Percentiles rank a stretch among this genome's conserved stretches.
phyloP scores from a whole-genome alignment of 1,140 invertebrate species.

The Drosophila cardini region DNA sequence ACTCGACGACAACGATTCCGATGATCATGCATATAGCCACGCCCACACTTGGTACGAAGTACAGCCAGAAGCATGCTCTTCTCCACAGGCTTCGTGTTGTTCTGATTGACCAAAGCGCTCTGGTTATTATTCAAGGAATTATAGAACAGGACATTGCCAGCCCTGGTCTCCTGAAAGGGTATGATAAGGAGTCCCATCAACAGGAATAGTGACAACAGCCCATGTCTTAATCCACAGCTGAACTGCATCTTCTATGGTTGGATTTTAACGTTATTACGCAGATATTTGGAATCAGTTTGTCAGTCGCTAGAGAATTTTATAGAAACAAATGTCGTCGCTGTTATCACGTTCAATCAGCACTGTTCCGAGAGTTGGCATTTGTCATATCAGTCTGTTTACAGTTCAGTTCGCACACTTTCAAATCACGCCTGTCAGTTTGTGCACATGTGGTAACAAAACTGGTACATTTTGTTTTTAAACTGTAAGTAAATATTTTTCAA shows the following conservation, averaged over 20 bases:
- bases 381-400: conserved; percentile 9
- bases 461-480: too few species aligned
- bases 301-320: neutral
- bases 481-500: too few species aligned
- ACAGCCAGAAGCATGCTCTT: conserved; percentile 60
- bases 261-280: neutral
- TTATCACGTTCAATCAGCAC: neutral
- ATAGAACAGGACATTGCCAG: conserved; percentile 64
- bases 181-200: conserved; percentile 10
- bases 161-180: neutral
- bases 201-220: neutral
- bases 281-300: neutral
- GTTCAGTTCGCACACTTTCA: neutral
- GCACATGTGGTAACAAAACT: too few species aligned
- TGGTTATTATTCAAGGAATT: conserved; percentile 35
- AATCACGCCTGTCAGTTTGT: too few species aligned
- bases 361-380: neutral
- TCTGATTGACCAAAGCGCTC: conserved; percentile 5
- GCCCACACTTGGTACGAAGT: conserved; percentile 40
- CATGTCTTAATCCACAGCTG: neutral
- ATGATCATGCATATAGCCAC: conserved; percentile 64
- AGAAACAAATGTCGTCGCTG: conserved; percentile 7
- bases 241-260: conserved; percentile 6
- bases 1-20: conserved; percentile 69
- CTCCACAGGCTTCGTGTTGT: conserved; percentile 28